Base-by-base conservation (phyloP, 1,140 invertebrate genomes). In the Orchestia grillus region DNA sequence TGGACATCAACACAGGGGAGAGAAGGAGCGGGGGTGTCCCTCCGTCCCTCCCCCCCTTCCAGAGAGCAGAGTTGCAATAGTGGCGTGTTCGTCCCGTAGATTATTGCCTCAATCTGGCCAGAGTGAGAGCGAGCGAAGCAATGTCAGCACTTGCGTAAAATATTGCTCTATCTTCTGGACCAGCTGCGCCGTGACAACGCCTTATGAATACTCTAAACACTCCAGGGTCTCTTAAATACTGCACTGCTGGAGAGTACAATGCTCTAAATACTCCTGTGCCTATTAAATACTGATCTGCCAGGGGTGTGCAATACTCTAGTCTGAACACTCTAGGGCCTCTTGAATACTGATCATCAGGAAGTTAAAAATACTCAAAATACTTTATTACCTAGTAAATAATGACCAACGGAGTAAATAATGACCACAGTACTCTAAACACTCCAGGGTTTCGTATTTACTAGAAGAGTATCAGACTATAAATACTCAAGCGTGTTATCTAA, bases 171-270 rank as follows among this genome's bases (percentile, higher is more conserved):
- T 94, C 92, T 94, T 94, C 43, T 45, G 6, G 4, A 16, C 41
- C 92, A 94, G 43, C 92, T 94, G 92, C 44, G 43, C 92, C 0
- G 41, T 44, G 44, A 94, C 92, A 94, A 42, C 36, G 44, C 92
- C 92, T 94, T 94, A 94, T 94, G 92, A 94, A 94, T 94, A 94
- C 92, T 94, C 92, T 94, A 94, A 94, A 94, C 44, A 94, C 43
- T 47, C 44, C 11, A 11, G 62, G 45, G 43, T 94, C 92, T 94
- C 92, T 44, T 94, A 90, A 90, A 90, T 90, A 90, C 43, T 44
- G 36, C 23, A 36, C 36, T 77, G 62, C 62, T 77, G 1, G 62
- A 77, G 62, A 28, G 62, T 77, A 1, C 11, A 77, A 77, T 77
- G 1, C 11, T 77, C 36, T 36, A 77, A 77, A 77, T 77, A 53